A percentile compares a stretch with the other conserved stretches of the same genome.
These are phyloP conservation scores for Platyura marginata DNA, from an alignment of 1,140 invertebrate genomes.

Conservation along the genomic window DNA sequence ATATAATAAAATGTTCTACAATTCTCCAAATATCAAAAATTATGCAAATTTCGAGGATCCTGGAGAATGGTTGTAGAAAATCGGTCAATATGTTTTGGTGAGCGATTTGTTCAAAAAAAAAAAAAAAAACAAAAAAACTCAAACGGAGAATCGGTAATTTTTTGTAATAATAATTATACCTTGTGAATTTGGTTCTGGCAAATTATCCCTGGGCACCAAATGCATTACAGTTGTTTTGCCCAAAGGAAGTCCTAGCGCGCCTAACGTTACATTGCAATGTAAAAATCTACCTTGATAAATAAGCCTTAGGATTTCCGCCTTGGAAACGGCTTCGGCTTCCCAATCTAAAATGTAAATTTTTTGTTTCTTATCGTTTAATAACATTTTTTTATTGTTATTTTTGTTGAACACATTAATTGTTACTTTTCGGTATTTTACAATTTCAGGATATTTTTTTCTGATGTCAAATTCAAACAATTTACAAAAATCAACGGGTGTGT, in stretches of 20 bases:
- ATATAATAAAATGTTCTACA: too few species aligned
- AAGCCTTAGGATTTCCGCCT: conserved; percentile 91
- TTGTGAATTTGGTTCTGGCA: conserved; percentile 97
- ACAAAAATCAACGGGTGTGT: too few species aligned
- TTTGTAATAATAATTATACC: too few species aligned
- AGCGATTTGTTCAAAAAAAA: not conserved
- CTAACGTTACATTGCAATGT: conserved; percentile 96
- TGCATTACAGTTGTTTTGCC: conserved; percentile 99
- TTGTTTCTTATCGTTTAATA: too few species aligned
- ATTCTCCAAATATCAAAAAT: too few species aligned
- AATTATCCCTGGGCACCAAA: conserved; percentile 94
- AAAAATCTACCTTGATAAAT: conserved; percentile 99
- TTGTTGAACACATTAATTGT: too few species aligned
- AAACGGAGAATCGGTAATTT: not conserved
- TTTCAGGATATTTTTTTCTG: too few species aligned
- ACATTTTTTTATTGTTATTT: too few species aligned
- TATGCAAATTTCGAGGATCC: not conserved
- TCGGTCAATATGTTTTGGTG: not conserved
- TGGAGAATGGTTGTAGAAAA: not conserved
- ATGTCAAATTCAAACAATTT: too few species aligned
- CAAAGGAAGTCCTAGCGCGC: conserved; percentile 85
- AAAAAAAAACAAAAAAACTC: not conserved
- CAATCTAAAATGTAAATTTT: conserved; percentile 58
- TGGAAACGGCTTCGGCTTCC: conserved; percentile 83
- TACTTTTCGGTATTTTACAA: too few species aligned